Base-by-base conservation (phyloP, 2,797 vertebrate genomes). In the Scolopax rusticola region DNA sequence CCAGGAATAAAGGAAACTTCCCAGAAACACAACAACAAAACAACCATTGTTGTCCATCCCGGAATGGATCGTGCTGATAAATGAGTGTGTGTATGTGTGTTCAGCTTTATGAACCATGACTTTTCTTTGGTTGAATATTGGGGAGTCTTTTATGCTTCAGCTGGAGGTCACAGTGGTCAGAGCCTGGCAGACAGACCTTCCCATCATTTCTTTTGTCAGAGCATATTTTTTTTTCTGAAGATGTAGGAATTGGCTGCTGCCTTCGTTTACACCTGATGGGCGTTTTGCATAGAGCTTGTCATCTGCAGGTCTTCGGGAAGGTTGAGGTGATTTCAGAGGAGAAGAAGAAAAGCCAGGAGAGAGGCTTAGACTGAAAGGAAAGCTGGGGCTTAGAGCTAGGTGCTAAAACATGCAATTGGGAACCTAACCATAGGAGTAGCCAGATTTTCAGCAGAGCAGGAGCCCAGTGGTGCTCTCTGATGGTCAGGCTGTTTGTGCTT, bases 1-100 rank as follows among this genome's bases (percentile, higher is more conserved):
- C 41, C 38, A 71, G 75, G 59, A 93, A 70, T 84, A 74, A 94
- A 89, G 63, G 60, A 79, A 87, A 61, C 41, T 86, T 95, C 82
- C 48, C 74, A 77, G 87, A 94, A 95, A 73, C 23, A 51, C n/a
- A 63, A 47, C 41, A 80, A 71, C 27, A 61, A 16, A 90, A 24
- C n/a, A 48, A 23, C 50, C 12, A 27, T 67, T 93, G 61, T 71
- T 87, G 48, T 36, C 40, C 23, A 11, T 84, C 84, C 64, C 2
- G 8, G 70, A 77, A 68, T 63, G 57, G 48, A 40, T 92, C 23
- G 10, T 1, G 21, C 82, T 76, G 84, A 87, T 80, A 90, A 85
- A 73, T 50, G 33, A 14, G 4, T 87, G 77, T 90, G 28, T 64
- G 73, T 40, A 32, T 57, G 32, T 74, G 67, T 43, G 33, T 73